Evolutionary conservation across 2,888 invertebrate genomes (phyloP), one percentile per base, ranked within the genome.

Genomic region (Trissolcus japonicus): DNA sequence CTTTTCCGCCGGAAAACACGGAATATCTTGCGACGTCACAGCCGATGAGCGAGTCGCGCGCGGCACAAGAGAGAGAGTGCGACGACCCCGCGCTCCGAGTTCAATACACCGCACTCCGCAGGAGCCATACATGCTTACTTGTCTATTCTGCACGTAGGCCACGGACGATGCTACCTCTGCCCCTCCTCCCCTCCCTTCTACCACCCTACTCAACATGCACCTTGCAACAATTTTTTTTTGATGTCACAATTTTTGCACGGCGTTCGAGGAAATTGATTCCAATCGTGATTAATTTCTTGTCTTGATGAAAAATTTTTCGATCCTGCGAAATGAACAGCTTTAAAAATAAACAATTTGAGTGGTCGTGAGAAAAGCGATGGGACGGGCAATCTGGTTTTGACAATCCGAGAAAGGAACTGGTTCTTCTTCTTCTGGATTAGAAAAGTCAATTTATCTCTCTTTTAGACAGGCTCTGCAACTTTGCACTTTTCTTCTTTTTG

Each of bases 41-140:
- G 74, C 63, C 65, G 71, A 71, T 77, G 81, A 79, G 80, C 81
- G 76, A 80, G 76, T 72, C 74, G 79, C 73, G 79, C 74, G 74
- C 53, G 80, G 4, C 25, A 25, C 19, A 82, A 54, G 62, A 63
- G 63, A 63, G 72, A 60, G 74, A 74, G 88, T 87, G 88, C 83
- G 88, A 88, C 80, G 87, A 88, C 87, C 88, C 82, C 83, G 80
- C 81, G 78, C 69, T 73, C 82, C 76, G 88, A 86, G 88, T 88
- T 88, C 88, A 88, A 88, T 88, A 88, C 84, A 87, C 88, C 84
- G 79, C 78, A 54, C 57, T 54, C 21, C 56, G 40, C 41, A 67
- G 61, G 66, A 61, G 67, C 66, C 62, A 55, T 50, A 50, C 35
- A 56, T 56, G 43, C 67, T 74, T 40, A 48, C 25, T 74, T 56